A percentile compares a stretch with the other conserved stretches of the same genome.
These are phyloP conservation scores for Anorthoa munda DNA, from an alignment of 2,888 invertebrate species.

Conservation along the genomic window DNA sequence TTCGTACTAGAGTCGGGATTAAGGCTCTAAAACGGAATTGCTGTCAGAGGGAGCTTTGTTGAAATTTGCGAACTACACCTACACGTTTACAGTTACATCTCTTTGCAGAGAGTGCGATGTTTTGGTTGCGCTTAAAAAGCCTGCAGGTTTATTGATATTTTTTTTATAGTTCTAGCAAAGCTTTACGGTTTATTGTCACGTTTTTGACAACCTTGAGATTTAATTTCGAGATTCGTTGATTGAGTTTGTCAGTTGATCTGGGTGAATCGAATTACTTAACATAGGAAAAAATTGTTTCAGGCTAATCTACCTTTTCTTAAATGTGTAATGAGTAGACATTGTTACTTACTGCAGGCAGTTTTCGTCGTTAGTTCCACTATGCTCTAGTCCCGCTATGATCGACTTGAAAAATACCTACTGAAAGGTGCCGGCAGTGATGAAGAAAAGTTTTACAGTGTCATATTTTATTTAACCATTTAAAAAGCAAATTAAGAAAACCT, in stretches of 20 bases:
- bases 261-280: not conserved
- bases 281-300: not conserved
- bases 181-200: not conserved
- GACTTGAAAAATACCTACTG: too few relatives aligned
- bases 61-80: constrained; percentile 85
- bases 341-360: too few relatives aligned
- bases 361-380: too few relatives aligned
- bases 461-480: too few relatives aligned
- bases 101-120: constrained; percentile 47
- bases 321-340: too few relatives aligned
- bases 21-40: constrained; percentile 90
- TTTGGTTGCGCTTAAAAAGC: constrained; percentile 52
- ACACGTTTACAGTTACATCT: constrained; percentile 68
- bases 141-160: constrained; percentile 17
- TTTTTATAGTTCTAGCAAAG: constrained; percentile 7
- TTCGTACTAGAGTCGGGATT: constrained; percentile 89
- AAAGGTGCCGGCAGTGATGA: too few relatives aligned
- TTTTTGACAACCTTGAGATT: not conserved
- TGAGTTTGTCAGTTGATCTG: not conserved
- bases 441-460: too few relatives aligned
- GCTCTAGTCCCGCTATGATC: too few relatives aligned
- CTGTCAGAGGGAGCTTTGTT: constrained; percentile 86
- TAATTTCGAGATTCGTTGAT: not conserved
- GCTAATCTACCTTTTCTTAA: not conserved
- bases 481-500: too few relatives aligned